Conservation (phyloP, 37 sponge, comb jelly and placozoan species). For the Chondrilla cf. caribensis region DNA sequence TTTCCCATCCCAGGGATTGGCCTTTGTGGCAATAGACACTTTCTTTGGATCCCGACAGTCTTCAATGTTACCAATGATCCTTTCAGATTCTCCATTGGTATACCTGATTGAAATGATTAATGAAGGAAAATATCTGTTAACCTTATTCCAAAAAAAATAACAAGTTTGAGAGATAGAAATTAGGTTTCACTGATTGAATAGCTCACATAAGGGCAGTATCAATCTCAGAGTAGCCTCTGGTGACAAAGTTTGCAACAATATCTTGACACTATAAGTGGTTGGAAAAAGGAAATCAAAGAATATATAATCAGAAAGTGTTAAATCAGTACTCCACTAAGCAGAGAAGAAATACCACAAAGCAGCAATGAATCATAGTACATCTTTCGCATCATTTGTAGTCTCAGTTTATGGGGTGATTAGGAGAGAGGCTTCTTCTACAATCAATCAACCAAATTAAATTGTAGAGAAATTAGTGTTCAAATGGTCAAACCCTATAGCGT, state of each 20-base stretch:
- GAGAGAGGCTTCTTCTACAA: too few relatives aligned
- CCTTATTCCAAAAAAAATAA: not conserved
- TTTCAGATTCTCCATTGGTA: conserved; percentile 54
- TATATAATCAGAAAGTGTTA: too few relatives aligned
- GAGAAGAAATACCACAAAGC: too few relatives aligned
- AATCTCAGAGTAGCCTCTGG: conserved; percentile 49
- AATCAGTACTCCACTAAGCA: too few relatives aligned
- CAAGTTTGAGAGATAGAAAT: not conserved
- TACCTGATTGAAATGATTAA: conserved; percentile 42
- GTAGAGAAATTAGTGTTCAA: too few relatives aligned
- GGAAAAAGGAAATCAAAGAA: not conserved
- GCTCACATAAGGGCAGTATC: conserved; percentile 78
- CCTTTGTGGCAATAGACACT: conserved; percentile 69
- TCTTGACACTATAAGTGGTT: conserved; percentile 36
- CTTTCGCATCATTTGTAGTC: too few relatives aligned
- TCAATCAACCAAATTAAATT: too few relatives aligned
- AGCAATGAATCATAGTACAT: too few relatives aligned
- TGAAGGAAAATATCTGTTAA: not conserved
- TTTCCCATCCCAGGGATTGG: conserved; percentile 54
- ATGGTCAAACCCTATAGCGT: too few relatives aligned
- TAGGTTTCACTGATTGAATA: conserved; percentile 28
- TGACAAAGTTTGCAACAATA: conserved; percentile 50
- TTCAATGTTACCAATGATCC: conserved; percentile 49
- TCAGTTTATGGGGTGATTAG: too few relatives aligned
- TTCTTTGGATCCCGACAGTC: conserved; percentile 1